Conservation (phyloP, 2,888 invertebrate genomes). For the Nomada hirtipes region DNA sequence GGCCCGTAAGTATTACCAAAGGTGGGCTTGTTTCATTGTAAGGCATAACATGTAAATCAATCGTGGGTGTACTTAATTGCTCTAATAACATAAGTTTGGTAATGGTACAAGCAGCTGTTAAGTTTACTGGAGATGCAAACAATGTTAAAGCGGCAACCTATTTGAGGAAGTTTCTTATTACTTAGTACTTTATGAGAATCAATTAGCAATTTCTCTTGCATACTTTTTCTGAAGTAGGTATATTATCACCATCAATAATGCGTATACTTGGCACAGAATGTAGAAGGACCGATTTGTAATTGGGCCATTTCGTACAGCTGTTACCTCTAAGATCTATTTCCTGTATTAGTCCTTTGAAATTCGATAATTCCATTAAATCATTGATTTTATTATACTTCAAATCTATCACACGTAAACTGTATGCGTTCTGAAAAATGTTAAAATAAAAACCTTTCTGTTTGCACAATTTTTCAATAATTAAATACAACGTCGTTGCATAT, state of each 20-base stretch:
- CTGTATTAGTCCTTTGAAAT: conserved; percentile 77
- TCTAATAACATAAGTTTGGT: conserved; percentile 79
- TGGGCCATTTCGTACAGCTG: conserved; percentile 78
- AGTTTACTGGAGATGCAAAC: conserved; percentile 76
- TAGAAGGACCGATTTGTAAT: conserved; percentile 81
- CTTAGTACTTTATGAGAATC: background rate
- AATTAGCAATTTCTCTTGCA: conserved; percentile 17
- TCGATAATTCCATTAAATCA: conserved; percentile 81
- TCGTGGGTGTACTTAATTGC: conserved; percentile 78
- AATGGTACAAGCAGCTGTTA: conserved; percentile 76
- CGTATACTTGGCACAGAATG: conserved; percentile 79
- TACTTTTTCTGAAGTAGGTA: conserved; percentile 79
- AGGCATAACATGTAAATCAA: conserved; percentile 79
- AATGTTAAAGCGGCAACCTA: conserved; percentile 77
- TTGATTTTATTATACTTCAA: conserved; percentile 80
- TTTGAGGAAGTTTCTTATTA: conserved; percentile 10
- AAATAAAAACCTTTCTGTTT: conserved; percentile 1
- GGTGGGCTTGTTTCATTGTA: conserved; percentile 80
- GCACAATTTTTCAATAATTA: background rate
- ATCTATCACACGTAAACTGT: conserved; percentile 80
- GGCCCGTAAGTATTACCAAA: conserved; percentile 83
- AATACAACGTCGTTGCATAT: background rate
- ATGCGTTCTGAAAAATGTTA: conserved; percentile 66
- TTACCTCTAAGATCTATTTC: conserved; percentile 82
- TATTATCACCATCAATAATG: conserved; percentile 79